A percentile compares a stretch with the other conserved stretches of the same genome.
Evolutionary conservation across 1,140 invertebrate genomes (phyloP).

Genomic region (Alviniconcha marisindica): DNA sequence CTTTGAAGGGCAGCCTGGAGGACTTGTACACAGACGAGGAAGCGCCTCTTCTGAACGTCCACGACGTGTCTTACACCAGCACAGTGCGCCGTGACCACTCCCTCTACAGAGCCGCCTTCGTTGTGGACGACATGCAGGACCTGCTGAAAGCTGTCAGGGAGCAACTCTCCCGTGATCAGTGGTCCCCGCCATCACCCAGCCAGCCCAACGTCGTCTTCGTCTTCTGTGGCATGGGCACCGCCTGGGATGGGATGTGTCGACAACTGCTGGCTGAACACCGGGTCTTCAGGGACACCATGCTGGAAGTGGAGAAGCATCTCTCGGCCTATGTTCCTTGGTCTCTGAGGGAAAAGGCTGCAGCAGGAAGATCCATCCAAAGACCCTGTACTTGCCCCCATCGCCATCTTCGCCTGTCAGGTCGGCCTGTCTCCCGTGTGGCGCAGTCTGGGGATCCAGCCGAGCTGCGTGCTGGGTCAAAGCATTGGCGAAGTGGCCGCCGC

Average conservation of each 20-base stretch:
- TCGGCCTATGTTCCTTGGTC: constrained; percentile 48
- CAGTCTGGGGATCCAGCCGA: constrained; percentile 51
- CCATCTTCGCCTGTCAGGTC: constrained; percentile 65
- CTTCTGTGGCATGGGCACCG: constrained; percentile 63
- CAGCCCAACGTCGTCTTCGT: constrained; percentile 50
- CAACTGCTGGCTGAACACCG: constrained; percentile 41
- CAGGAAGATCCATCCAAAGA: constrained; percentile 44
- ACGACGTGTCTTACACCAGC: constrained; percentile 53
- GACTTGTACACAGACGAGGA: constrained; percentile 25
- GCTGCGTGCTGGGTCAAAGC: constrained; percentile 62
- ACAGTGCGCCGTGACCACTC: constrained; percentile 52
- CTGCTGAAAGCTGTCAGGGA: constrained; percentile 22
- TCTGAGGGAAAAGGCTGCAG: constrained; percentile 40
- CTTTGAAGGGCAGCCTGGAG: constrained; percentile 38
- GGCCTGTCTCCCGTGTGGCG: constrained; percentile 55
- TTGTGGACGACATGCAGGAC: constrained; percentile 41
- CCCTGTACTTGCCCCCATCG: constrained; percentile 53
- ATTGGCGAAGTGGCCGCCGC: constrained; percentile 66
- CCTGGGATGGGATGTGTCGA: constrained; percentile 61
- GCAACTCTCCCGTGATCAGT: not conserved
- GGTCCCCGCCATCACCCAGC: not conserved
- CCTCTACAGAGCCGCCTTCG: constrained; percentile 36
- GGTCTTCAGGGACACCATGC: constrained; percentile 43
- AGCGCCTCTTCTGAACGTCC: constrained; percentile 25
- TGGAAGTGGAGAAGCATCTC: constrained; percentile 51